phyloP scores from a whole-genome alignment of 1,140 invertebrate genomes.

The Hetaerina americana region DNA sequence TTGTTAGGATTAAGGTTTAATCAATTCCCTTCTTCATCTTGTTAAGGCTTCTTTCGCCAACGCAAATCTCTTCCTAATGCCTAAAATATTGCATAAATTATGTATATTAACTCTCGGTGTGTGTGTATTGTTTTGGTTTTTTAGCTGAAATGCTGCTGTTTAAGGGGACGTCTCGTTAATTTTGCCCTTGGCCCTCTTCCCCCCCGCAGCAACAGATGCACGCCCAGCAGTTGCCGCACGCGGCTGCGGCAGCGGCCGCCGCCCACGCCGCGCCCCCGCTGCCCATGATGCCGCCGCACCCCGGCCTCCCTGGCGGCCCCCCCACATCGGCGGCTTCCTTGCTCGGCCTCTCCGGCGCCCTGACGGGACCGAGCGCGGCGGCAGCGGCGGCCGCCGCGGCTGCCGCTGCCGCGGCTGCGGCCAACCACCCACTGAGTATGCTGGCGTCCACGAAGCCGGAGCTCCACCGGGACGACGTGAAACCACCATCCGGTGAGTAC shows the following conservation, averaged over 20 bases:
- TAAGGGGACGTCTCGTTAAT: no score
- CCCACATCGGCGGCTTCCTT: slow-evolving; percentile 22
- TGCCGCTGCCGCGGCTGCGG: not conserved
- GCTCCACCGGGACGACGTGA: slow-evolving; percentile 19
- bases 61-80: no score
- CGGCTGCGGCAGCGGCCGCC: slow-evolving; percentile 31
- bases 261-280: slow-evolving; percentile 34
- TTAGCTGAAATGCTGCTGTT: no score
- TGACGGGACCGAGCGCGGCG: slow-evolving; percentile 11
- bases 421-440: slow-evolving; percentile 21
- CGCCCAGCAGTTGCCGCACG: slow-evolving; percentile 37
- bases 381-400: not conserved
- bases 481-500: slow-evolving; percentile 3
- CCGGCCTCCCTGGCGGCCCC: slow-evolving; percentile 27
- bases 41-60: no score
- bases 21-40: no score
- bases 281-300: slow-evolving; percentile 38
- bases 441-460: slow-evolving; percentile 20
- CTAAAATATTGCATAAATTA: no score
- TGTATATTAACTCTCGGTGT: no score
- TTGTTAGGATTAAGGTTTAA: no score
- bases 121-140: no score
- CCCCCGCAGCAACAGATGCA: slow-evolving; percentile 42
- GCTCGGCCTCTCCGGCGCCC: slow-evolving; percentile 19
- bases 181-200: no score